Percentiles rank a stretch among this genome's conserved stretches.
phyloP scores from a whole-genome alignment of 2,888 invertebrate species.

The Blomia tropicalis region DNA sequence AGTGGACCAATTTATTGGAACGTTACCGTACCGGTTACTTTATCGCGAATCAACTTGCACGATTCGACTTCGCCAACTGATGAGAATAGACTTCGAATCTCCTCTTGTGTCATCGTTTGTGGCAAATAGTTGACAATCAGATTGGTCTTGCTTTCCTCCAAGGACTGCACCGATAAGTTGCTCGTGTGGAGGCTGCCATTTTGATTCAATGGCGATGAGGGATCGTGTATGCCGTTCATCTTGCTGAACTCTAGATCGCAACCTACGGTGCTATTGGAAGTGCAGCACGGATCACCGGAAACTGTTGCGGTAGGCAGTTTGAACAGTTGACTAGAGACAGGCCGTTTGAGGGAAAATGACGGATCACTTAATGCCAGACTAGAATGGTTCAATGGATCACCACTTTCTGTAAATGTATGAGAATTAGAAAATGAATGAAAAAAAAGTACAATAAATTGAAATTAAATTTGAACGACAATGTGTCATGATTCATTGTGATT shows the following conservation, averaged over 20 bases:
- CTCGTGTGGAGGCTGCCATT: slow-evolving; percentile 23
- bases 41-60: slow-evolving; percentile 96
- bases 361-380: neutral
- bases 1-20: too few relatives aligned
- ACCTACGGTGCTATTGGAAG: neutral
- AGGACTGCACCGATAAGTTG: slow-evolving; percentile 25
- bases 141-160: slow-evolving; percentile 87
- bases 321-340: neutral
- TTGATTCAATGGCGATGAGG: slow-evolving; percentile 22
- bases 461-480: too few relatives aligned
- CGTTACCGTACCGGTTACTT: slow-evolving; percentile 53
- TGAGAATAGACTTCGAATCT: slow-evolving; percentile 90
- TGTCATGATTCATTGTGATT: too few relatives aligned
- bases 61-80: slow-evolving; percentile 98
- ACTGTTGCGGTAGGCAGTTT: slow-evolving; percentile 10
- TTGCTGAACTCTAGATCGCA: neutral
- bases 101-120: slow-evolving; percentile 99
- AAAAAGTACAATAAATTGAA: too few relatives aligned
- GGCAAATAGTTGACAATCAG: slow-evolving; percentile 98
- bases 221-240: slow-evolving; percentile 9
- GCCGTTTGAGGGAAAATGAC: neutral
- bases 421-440: too few relatives aligned
- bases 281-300: neutral
- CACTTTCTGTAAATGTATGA: too few relatives aligned
- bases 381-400: neutral